Conservation (phyloP, 2,888 invertebrate species). For the Altica lythri region DNA sequence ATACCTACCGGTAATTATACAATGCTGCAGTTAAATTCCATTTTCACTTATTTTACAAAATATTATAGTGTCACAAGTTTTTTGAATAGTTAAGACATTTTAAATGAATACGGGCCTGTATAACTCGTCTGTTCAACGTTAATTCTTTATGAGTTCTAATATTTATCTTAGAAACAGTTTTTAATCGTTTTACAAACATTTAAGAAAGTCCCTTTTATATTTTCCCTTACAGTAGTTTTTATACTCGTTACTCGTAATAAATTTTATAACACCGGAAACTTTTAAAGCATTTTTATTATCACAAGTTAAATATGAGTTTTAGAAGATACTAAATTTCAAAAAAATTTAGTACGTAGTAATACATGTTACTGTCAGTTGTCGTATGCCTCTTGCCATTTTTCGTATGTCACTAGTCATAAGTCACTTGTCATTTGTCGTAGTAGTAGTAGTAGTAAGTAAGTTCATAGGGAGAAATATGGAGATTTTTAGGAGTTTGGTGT, state of each 20-base stretch:
- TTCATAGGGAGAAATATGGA: no score
- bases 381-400: no score
- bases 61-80: not conserved
- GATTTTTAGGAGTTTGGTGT: no score
- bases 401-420: no score
- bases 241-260: slow-evolving; percentile 34
- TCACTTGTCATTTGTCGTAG: no score
- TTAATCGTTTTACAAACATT: slow-evolving; percentile 46
- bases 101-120: slow-evolving; percentile 4
- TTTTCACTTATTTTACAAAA: not conserved
- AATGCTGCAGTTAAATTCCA: no score
- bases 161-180: slow-evolving; percentile 46
- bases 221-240: slow-evolving; percentile 34
- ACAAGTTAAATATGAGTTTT: slow-evolving; percentile 28
- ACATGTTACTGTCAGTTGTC: no score
- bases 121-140: slow-evolving; percentile 38
- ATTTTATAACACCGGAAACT: slow-evolving; percentile 36
- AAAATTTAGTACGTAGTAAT: no score
- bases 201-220: slow-evolving; percentile 32
- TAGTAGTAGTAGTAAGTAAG: no score
- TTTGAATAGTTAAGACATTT: not conserved
- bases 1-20: slow-evolving; percentile 25
- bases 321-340: no score
- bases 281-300: slow-evolving; percentile 36
- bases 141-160: slow-evolving; percentile 45